Base-by-base conservation (phyloP, 2,888 invertebrate genomes). In the Chrysolina haemoptera region DNA sequence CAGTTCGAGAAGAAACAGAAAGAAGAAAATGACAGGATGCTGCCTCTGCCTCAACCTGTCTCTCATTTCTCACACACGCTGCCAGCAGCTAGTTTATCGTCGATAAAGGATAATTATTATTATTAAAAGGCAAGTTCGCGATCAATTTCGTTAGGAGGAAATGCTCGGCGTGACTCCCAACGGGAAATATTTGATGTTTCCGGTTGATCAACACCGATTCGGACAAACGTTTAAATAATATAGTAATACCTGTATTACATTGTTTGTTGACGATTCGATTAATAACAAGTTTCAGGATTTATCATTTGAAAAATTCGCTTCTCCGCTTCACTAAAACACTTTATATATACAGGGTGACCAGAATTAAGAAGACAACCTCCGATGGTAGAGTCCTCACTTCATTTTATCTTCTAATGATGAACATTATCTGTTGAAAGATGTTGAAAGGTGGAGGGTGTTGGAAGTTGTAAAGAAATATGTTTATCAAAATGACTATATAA, bases 101-200 rank as follows among this genome's bases (percentile, higher is more conserved):
- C 71, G 76, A 78, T 76, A 72, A 73, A 72, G 71, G 75, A 72
- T 76, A 68, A 76, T 78, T 69, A 78, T 74, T 70, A 71, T 77
- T 70, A 77, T 75, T 73, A 75, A 68, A 43, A 68, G 46, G 73
- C 53, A 68, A 43, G 59, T 70, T 64, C 66, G 70, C 68, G 71
- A 76, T 73, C 73, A 68, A 71, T 66, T 68, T 65, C 70, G 65
- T 18, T 62, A 55, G 68, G 35, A 76, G 73, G 75, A 73, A 70
- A 66, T 59, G 67, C 63, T 65, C 65, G 53, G 64, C 72, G 65
- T 64, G 67, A 70, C 63, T 59, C 50, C 68, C 64, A 62, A 62
- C 67, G 63, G 76, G 55, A 73, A 67, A 70, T 71, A 20, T 73
- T 62, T 59, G 66, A 69, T 73, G 70, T 72, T 75, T 75, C 75